A percentile compares a stretch with the other conserved stretches of the same genome.
Evolutionary conservation across 2,888 invertebrate genomes (phyloP).

Genomic region (Monopis laevigella): DNA sequence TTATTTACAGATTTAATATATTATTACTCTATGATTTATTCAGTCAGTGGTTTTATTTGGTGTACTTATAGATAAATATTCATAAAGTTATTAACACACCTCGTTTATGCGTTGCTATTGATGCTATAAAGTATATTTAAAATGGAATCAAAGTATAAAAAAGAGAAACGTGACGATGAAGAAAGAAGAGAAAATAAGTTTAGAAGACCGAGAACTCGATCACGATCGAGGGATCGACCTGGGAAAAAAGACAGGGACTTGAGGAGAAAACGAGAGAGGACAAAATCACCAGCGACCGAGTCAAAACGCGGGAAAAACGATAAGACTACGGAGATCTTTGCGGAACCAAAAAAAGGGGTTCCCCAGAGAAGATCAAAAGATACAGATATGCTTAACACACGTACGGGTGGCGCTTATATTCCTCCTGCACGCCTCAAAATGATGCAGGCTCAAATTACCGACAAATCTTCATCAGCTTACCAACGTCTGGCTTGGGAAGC

Average conservation of each 20-base stretch:
- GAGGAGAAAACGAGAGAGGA: conserved; percentile 41
- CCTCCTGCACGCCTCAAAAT: conserved; percentile 94
- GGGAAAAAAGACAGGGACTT: conserved; percentile 31
- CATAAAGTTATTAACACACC: too few species aligned
- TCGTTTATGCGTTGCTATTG: too few species aligned
- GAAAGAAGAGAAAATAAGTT: conserved; percentile 34
- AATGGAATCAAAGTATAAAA: conserved; percentile 47
- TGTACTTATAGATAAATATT: too few species aligned
- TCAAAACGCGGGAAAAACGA: conserved; percentile 27
- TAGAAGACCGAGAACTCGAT: conserved; percentile 38
- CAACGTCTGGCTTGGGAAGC: conserved; percentile 99
- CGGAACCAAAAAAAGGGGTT: conserved; percentile 30
- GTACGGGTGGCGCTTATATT: conserved; percentile 96
- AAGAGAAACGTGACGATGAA: conserved; percentile 37
- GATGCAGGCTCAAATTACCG: conserved; percentile 96
- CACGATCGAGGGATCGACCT: conserved; percentile 28
- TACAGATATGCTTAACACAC: conserved; percentile 78
- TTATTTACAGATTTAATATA: too few species aligned
- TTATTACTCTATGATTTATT: too few species aligned
- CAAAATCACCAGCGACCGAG: conserved; percentile 29
- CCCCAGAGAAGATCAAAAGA: conserved; percentile 45
- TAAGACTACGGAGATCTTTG: conserved; percentile 23
- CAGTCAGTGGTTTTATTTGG: too few species aligned
- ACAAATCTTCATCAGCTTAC: conserved; percentile 94
- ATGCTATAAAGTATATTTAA: conserved; percentile 2